Evolutionary conservation across 2,113 vertebrate species (phyloP), one percentile per base, ranked within the genome.

Genomic region (Daubentonia madagascariensis): DNA sequence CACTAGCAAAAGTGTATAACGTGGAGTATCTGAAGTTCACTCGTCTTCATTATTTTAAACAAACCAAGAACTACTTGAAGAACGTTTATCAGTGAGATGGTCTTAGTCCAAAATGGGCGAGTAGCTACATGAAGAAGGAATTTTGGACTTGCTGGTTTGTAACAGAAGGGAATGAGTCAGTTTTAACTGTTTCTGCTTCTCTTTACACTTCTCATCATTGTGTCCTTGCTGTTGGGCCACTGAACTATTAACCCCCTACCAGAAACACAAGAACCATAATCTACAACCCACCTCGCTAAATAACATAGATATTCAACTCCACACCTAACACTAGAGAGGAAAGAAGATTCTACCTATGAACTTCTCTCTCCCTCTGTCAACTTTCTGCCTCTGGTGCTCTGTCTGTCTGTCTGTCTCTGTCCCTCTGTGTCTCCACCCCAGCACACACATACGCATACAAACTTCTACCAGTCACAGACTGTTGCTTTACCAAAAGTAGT

Each of bases 401-500:
- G 5, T 43, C 59, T 37, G 65, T 45, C 7, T 50, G 4, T 35
- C 57, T 67, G 3, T 81, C 5, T 43, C 35, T 37, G 8, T 43
- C 61, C 37, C 83, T 45, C 13, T 48, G 12, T 16, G 37, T 57
- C 16, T n/a, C 28, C 37, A 37, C 78, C 37, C 70, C 40, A 63
- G 6, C 63, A 63, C 3, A 43, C 50, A 83, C 85, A 43, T 35
- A 57, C 16, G 30, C 48, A 17, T 20, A 86, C 4, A 20, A 84
- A 78, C 61, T 83, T 67, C 57, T 78, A 14, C 32, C 35, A 50
- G 97, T 94, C 76, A 94, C 72, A 93, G 72, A 63, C 91, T 43
- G 8, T 89, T 73, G 76, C 89, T 79, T 95, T 94, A 88, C 57
- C 78, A 65, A 88, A 97, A 91, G 92, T 85, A 92, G 92, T 93